phyloP scores from a whole-genome alignment of 2,113 vertebrate species.

The Myotis davidii region DNA sequence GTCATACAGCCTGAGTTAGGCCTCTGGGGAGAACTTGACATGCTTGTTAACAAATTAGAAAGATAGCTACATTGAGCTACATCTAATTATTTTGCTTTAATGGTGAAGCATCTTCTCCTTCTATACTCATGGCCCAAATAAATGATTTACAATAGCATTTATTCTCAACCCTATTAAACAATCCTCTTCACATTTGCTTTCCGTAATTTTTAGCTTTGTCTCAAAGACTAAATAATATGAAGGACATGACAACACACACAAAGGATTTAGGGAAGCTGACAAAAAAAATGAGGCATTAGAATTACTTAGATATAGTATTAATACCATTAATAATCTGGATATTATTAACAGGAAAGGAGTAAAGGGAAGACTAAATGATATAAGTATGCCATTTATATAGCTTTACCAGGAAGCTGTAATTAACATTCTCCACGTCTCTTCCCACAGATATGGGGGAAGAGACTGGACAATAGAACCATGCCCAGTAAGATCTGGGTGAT shows the following conservation, averaged over 20 bases:
- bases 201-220: conserved; percentile 4
- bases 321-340: too few relatives aligned
- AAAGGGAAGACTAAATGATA: too few relatives aligned
- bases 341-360: too few relatives aligned
- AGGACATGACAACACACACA: neutral
- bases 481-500: too few relatives aligned
- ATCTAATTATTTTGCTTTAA: neutral
- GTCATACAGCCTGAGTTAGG: neutral
- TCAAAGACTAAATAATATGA: neutral
- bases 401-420: too few relatives aligned
- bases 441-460: too few relatives aligned
- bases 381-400: too few relatives aligned
- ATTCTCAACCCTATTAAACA: neutral
- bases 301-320: too few relatives aligned
- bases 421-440: too few relatives aligned
- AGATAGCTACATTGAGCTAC: neutral
- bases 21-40: neutral
- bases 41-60: neutral
- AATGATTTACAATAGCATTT: neutral
- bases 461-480: too few relatives aligned
- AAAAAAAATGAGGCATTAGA: neutral
- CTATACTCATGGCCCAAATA: neutral
- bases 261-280: neutral
- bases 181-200: neutral
- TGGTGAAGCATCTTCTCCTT: neutral